These are phyloP conservation scores for Macrotis lagotis DNA, from an alignment of 2,113 vertebrate species.

Conservation along the genomic window DNA sequence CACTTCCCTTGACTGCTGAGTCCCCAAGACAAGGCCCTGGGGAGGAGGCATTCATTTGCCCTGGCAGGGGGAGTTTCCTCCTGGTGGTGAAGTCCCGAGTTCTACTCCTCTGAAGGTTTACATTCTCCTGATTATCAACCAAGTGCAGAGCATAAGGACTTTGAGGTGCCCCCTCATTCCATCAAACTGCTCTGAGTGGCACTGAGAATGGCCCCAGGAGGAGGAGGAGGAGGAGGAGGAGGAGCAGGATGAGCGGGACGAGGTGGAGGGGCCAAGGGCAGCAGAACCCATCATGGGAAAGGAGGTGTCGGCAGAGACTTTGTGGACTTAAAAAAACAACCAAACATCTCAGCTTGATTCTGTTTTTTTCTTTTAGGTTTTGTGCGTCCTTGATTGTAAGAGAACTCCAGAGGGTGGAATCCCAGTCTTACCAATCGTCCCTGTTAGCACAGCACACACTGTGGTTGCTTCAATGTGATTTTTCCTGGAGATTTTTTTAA, in stretches of 20 bases:
- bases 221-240: too few species aligned
- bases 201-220: not conserved
- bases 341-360: conserved; percentile 32
- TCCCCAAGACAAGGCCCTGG: too few species aligned
- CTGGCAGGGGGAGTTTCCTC: too few species aligned
- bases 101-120: too few species aligned
- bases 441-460: conserved; percentile 3
- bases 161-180: not conserved
- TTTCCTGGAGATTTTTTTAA: conserved; percentile 42
- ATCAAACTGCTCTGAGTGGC: not conserved
- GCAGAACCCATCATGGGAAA: not conserved
- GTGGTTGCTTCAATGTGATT: conserved; percentile 14
- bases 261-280: too few species aligned
- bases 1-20: too few species aligned
- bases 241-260: too few species aligned
- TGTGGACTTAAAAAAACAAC: not conserved
- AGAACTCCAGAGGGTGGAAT: conserved; percentile 33
- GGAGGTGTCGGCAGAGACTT: not conserved
- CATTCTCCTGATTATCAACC: not conserved
- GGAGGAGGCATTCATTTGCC: too few species aligned
- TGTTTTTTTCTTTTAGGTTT: conserved; percentile 64
- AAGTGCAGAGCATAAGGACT: not conserved
- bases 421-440: conserved; percentile 41
- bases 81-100: too few species aligned
- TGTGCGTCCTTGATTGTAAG: conserved; percentile 31